Conservation (phyloP, 2,797 vertebrate species). For the Parauchenoglanis ngamensis region DNA sequence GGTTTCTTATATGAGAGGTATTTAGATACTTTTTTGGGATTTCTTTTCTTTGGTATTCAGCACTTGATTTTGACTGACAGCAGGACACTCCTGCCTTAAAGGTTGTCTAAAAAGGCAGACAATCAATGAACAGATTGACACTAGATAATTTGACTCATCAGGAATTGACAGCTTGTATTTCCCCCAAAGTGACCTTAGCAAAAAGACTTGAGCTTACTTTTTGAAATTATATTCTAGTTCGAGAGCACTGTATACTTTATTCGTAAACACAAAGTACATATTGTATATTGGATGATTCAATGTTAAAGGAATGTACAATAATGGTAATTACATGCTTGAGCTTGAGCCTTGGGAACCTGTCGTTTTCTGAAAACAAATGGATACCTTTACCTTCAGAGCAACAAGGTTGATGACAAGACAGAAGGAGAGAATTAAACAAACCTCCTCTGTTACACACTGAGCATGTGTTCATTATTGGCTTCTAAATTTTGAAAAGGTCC, state of each 20-base stretch:
- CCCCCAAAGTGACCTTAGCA: not conserved
- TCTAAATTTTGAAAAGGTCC: conserved; percentile 2
- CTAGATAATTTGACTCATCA: conserved; percentile 31
- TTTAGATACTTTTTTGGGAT: not conserved
- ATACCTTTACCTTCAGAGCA: conserved; percentile 12
- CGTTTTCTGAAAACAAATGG: not conserved
- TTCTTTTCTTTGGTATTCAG: conserved; percentile 11
- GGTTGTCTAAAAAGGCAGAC: conserved; percentile 12
- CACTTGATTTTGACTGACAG: conserved; percentile 22
- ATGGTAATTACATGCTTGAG: conserved; percentile 4
- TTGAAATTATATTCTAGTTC: conserved; percentile 10
- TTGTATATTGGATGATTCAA: not conserved
- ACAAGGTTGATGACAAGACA: conserved; percentile 4
- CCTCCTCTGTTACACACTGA: not conserved
- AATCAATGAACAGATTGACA: conserved; percentile 40
- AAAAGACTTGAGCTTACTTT: not conserved
- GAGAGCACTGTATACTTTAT: not conserved
- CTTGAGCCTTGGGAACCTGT: not conserved
- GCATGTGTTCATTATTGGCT: conserved; percentile 15
- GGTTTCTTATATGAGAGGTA: not conserved
- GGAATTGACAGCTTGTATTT: conserved; percentile 16
- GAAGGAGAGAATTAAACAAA: conserved; percentile 15
- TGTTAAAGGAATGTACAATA: conserved; percentile 14
- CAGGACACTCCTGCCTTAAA: not conserved
- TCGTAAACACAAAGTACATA: not conserved